Conservation (phyloP, 2,888 invertebrate species). For the Epistrophella euchroma region DNA sequence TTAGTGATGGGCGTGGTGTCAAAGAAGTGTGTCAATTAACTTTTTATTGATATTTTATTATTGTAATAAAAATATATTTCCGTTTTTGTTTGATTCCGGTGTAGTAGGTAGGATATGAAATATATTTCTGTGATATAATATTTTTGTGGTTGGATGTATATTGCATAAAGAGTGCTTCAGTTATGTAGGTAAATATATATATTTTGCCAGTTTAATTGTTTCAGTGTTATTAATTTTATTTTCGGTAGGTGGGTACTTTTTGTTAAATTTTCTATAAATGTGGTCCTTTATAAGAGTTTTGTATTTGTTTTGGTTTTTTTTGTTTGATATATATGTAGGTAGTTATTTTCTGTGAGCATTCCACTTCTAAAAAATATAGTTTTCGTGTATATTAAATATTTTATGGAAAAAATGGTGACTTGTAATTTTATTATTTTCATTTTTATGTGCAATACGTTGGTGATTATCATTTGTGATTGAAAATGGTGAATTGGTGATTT, state of each 20-base stretch:
- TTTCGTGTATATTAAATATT: slow-evolving; percentile 47
- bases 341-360: slow-evolving; percentile 62
- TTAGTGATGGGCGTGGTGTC: slow-evolving; percentile 66
- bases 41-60: slow-evolving; percentile 55
- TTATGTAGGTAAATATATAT: slow-evolving; percentile 48
- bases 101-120: slow-evolving; percentile 48
- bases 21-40: slow-evolving; percentile 73
- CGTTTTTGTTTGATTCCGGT: slow-evolving; percentile 53
- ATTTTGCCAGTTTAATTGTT: slow-evolving; percentile 69
- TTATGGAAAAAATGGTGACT: slow-evolving; percentile 62
- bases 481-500: slow-evolving; percentile 70
- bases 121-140: slow-evolving; percentile 51
- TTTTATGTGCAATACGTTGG: slow-evolving; percentile 69
- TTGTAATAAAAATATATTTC: slow-evolving; percentile 55
- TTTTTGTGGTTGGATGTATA: slow-evolving; percentile 63
- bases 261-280: slow-evolving; percentile 26
- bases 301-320: slow-evolving; percentile 23
- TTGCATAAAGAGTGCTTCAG: slow-evolving; percentile 66
- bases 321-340: slow-evolving; percentile 28
- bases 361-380: slow-evolving; percentile 65
- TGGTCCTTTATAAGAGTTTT: slow-evolving; percentile 59
- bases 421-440: slow-evolving; percentile 31
- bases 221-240: slow-evolving; percentile 49
- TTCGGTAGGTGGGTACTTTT: slow-evolving; percentile 26
- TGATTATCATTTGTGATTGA: slow-evolving; percentile 67